Evolutionary conservation across 2,113 vertebrate species (phyloP).

Genomic region (Zeus faber): DNA sequence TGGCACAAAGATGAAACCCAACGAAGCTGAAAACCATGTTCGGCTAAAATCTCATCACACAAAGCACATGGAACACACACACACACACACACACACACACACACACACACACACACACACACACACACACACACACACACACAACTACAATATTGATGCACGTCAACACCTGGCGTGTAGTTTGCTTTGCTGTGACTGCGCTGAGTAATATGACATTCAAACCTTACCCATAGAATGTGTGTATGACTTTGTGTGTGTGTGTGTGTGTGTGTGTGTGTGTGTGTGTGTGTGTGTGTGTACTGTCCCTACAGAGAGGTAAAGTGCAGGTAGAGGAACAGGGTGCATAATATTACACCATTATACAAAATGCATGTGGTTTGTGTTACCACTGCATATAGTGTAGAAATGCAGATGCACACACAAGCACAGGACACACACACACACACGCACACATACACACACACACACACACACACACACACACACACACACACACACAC

Average conservation of each 20-base stretch:
- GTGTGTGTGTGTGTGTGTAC: slow-evolving; percentile 7
- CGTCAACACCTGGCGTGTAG: slow-evolving; percentile 35
- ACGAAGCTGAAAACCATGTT: neutral
- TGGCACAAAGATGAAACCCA: slow-evolving; percentile 1
- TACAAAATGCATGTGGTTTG: slow-evolving; percentile 4
- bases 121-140: slow-evolving; percentile 11
- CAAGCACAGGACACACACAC: slow-evolving; percentile 6
- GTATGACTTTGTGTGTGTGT: neutral
- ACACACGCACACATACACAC: neutral
- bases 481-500: neutral
- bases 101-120: slow-evolving; percentile 3
- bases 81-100: slow-evolving; percentile 11
- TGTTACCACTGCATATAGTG: neutral
- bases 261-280: slow-evolving; percentile 2
- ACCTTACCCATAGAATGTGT: slow-evolving; percentile 30
- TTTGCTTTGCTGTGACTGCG: slow-evolving; percentile 21
- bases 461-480: neutral
- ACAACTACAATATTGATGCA: slow-evolving; percentile 34
- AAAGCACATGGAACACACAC: slow-evolving; percentile 7
- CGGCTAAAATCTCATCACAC: neutral
- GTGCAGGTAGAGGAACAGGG: slow-evolving; percentile 4
- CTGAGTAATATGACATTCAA: slow-evolving; percentile 61
- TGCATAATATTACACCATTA: slow-evolving; percentile 23
- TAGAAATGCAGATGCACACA: neutral
- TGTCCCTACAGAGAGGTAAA: slow-evolving; percentile 8